Conservation (phyloP, 1,140 invertebrate species). For the Solenopsis fugax region DNA sequence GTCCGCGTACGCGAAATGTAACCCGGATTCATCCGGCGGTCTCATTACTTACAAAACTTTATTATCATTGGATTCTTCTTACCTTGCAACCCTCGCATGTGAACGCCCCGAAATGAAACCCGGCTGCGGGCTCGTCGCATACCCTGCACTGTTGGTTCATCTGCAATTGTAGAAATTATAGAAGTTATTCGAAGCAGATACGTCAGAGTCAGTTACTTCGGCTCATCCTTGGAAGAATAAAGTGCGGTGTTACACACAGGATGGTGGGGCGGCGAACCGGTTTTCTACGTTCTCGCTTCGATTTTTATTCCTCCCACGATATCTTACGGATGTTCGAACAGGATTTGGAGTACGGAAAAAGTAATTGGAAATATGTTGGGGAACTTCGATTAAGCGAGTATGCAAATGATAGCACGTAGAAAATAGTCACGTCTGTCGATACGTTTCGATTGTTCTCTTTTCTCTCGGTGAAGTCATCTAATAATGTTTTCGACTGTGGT, state of each 20-base stretch:
- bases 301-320: conserved; percentile 78
- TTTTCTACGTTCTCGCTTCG: conserved; percentile 72
- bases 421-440: background rate
- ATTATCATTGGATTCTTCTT: conserved; percentile 70
- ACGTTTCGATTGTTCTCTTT: background rate
- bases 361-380: conserved; percentile 15
- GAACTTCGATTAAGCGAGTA: background rate
- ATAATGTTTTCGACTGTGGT: too few relatives aligned
- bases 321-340: conserved; percentile 70
- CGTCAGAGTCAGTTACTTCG: conserved; percentile 56
- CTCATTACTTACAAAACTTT: background rate
- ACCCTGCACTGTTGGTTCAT: conserved; percentile 95
- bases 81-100: conserved; percentile 97
- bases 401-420: background rate
- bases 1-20: conserved; percentile 5
- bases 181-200: conserved; percentile 69
- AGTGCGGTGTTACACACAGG: conserved; percentile 5
- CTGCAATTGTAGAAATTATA: conserved; percentile 86
- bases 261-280: conserved; percentile 70
- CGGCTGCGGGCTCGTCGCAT: conserved; percentile 94
- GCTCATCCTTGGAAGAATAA: conserved; percentile 70
- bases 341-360: conserved; percentile 70
- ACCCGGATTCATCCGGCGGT: background rate
- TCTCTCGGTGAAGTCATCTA: background rate
- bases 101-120: conserved; percentile 96